These are phyloP conservation scores for Mythimna vitellina DNA, from an alignment of 2,888 invertebrate species.

Conservation along the genomic window DNA sequence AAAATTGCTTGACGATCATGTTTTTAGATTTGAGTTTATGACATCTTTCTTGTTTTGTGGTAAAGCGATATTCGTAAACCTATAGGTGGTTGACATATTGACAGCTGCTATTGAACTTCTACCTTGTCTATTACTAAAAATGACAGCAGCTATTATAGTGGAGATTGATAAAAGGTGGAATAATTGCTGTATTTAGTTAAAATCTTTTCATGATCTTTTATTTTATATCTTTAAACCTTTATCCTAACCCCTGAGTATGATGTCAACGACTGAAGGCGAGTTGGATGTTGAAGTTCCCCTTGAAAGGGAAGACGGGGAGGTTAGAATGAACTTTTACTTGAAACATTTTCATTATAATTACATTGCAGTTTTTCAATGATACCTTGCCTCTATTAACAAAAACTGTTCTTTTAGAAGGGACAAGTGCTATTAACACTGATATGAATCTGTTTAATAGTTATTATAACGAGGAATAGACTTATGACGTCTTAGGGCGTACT, in stretches of 20 bases:
- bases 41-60: background rate
- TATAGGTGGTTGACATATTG: conserved; percentile 30
- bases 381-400: conserved; percentile 3
- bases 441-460: background rate
- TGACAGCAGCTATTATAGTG: conserved; percentile 69
- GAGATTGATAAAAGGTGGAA: conserved; percentile 76
- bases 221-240: conserved; percentile 65
- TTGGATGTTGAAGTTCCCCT: conserved; percentile 90
- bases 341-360: conserved; percentile 40
- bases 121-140: conserved; percentile 66
- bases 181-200: conserved; percentile 75
- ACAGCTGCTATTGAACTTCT: conserved; percentile 40
- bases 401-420: background rate
- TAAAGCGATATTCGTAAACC: conserved; percentile 23
- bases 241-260: conserved; percentile 74
- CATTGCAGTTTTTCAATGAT: conserved; percentile 35
- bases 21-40: too few relatives aligned
- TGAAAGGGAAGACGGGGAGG: conserved; percentile 93
- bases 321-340: conserved; percentile 80
- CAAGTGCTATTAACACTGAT: background rate
- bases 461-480: conserved; percentile 14
- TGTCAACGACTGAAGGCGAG: conserved; percentile 91
- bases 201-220: conserved; percentile 79
- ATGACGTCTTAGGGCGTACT: conserved; percentile 56
- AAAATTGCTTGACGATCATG: too few relatives aligned